Evolutionary conservation across 2,113 vertebrate species (phyloP).

Genomic region (Emberiza fucata): DNA sequence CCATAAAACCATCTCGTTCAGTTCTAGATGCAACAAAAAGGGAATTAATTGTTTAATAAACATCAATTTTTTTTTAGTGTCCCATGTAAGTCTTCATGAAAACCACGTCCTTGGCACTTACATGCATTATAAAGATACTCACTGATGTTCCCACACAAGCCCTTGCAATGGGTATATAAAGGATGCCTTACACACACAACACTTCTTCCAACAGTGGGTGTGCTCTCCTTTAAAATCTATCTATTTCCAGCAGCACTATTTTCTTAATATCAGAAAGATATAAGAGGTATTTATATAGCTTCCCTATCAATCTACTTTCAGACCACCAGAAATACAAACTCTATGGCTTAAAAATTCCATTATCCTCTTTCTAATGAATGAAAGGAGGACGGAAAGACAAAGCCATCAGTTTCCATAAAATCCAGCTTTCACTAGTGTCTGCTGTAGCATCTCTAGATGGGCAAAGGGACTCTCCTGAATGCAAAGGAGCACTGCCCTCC

Average conservation of each 20-base stretch:
- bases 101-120: conserved; percentile 3
- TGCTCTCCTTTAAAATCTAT: conserved; percentile 21
- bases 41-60: conserved; percentile 52
- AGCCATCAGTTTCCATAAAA: conserved; percentile 60
- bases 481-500: conserved; percentile 46
- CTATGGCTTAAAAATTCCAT: conserved; percentile 55
- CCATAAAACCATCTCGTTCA: conserved; percentile 8
- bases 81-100: conserved; percentile 11
- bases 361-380: conserved; percentile 56
- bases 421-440: conserved; percentile 33
- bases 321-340: conserved; percentile 55
- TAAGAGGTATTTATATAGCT: conserved; percentile 55
- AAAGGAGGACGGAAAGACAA: conserved; percentile 34
- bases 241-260: conserved; percentile 45
- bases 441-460: not conserved
- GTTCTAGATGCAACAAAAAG: not conserved
- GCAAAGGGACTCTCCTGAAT: conserved; percentile 40
- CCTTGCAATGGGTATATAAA: conserved; percentile 9
- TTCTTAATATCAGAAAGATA: conserved; percentile 53
- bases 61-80: conserved; percentile 11
- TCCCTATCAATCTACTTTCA: conserved; percentile 53
- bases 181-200: not conserved
- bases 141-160: not conserved
- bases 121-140: not conserved
- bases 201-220: not conserved